Evolutionary conservation across 2,888 invertebrate species (phyloP).

Genomic region (Dimorphilus gyrociliatus): DNA sequence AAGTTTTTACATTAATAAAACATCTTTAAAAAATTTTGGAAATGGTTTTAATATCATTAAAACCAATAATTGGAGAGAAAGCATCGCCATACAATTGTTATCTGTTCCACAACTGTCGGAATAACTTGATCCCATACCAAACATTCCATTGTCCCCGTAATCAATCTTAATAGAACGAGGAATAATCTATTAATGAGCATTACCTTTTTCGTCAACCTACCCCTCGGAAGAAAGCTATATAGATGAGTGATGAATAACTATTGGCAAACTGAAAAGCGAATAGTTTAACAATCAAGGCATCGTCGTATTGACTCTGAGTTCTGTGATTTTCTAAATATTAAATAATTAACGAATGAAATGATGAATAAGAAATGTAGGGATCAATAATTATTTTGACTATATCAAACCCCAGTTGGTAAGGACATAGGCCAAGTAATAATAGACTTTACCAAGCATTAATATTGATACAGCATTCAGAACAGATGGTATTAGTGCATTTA

Average conservation of each 20-base stretch:
- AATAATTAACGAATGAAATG: no score
- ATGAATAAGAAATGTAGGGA: no score
- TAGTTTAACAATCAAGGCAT: constrained; percentile 39
- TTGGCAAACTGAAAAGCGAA: constrained; percentile 43
- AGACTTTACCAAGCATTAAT: constrained; percentile 36
- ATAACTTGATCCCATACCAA: constrained; percentile 31
- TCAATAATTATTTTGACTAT: no score
- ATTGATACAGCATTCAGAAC: constrained; percentile 39
- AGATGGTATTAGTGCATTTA: constrained; percentile 35
- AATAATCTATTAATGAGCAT: no score
- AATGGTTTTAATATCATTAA: constrained; percentile 40
- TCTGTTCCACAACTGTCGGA: constrained; percentile 32
- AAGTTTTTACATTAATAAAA: constrained; percentile 39
- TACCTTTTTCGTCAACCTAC: no score
- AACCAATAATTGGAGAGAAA: constrained; percentile 39
- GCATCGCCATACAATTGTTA: constrained; percentile 37
- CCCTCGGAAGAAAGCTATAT: constrained; percentile 40
- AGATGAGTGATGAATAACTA: constrained; percentile 40
- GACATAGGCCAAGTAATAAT: no score
- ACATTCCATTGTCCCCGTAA: constrained; percentile 17
- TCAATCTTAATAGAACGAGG: no score
- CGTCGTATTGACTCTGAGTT: constrained; percentile 38
- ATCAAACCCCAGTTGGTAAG: no score
- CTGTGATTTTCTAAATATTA: constrained; percentile 42
- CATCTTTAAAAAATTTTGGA: constrained; percentile 38